phyloP scores from a whole-genome alignment of 2,888 invertebrate genomes.

The Drosophila kanekoi region DNA sequence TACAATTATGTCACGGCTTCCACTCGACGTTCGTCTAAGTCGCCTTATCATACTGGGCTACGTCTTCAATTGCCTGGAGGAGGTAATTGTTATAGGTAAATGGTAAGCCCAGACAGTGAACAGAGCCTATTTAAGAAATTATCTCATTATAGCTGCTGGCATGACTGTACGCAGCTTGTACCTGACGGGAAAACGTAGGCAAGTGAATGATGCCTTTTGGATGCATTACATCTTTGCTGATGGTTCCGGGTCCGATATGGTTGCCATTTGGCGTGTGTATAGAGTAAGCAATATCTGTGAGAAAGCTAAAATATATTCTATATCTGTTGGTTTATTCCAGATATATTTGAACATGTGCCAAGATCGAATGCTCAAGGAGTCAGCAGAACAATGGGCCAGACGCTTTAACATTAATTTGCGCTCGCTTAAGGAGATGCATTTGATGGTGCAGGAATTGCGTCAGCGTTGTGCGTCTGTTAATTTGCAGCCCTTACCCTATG shows the following conservation, averaged over 20 bases:
- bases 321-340: slow-evolving; percentile 82
- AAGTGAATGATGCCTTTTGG: slow-evolving; percentile 88
- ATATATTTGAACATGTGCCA: slow-evolving; percentile 89
- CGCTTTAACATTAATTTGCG: slow-evolving; percentile 89
- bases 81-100: slow-evolving; percentile 92
- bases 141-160: slow-evolving; percentile 89
- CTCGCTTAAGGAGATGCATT: slow-evolving; percentile 90
- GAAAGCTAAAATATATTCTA: neutral
- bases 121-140: neutral
- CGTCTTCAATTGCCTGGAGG: slow-evolving; percentile 93
- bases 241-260: slow-evolving; percentile 92
- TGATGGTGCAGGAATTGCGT: slow-evolving; percentile 90
- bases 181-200: slow-evolving; percentile 86
- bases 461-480: slow-evolving; percentile 87
- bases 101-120: neutral
- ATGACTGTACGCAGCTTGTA: slow-evolving; percentile 93
- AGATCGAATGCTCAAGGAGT: slow-evolving; percentile 86
- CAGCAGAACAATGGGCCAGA: slow-evolving; percentile 89
- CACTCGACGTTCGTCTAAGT: slow-evolving; percentile 92
- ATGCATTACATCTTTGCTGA: slow-evolving; percentile 91
- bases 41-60: slow-evolving; percentile 95
- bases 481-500: slow-evolving; percentile 83
- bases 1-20: slow-evolving; percentile 91
- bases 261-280: slow-evolving; percentile 93
- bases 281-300: slow-evolving; percentile 85